A percentile compares a stretch with the other conserved stretches of the same genome.
phyloP scores from a whole-genome alignment of 92 coral and sea anemone species.

The Scolanthus callimorphus region DNA sequence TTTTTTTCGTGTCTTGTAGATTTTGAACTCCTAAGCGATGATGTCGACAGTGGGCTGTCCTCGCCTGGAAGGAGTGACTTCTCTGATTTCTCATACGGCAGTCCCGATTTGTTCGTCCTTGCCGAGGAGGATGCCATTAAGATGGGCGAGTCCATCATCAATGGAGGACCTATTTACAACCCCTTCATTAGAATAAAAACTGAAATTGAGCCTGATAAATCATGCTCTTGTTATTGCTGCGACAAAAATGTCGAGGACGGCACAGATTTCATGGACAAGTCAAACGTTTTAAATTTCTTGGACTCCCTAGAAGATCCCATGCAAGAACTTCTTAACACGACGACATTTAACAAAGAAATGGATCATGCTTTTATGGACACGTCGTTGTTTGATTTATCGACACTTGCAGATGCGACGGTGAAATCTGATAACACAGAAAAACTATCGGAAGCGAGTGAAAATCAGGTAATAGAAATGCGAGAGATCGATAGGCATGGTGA shows the following conservation, averaged over 20 bases:
- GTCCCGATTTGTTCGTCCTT: background rate
- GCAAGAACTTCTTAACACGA: background rate
- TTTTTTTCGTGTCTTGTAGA: background rate
- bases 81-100: background rate
- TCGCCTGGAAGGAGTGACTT: background rate
- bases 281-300: background rate
- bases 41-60: background rate
- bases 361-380: background rate
- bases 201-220: slow-evolving; percentile 2
- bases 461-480: no score
- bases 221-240: background rate
- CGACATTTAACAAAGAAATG: background rate
- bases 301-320: background rate
- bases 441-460: no score
- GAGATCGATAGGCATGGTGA: no score
- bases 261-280: no score
- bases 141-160: slow-evolving; percentile 7
- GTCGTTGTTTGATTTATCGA: background rate
- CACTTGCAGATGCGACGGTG: no score
- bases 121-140: background rate
- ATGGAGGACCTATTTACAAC: slow-evolving; percentile 18
- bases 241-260: background rate
- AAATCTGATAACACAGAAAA: no score
- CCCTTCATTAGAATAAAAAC: slow-evolving; percentile 13
- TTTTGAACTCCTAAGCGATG: background rate